These are phyloP conservation scores for Altica lythri DNA, from an alignment of 2,888 invertebrate species.

Conservation along the genomic window DNA sequence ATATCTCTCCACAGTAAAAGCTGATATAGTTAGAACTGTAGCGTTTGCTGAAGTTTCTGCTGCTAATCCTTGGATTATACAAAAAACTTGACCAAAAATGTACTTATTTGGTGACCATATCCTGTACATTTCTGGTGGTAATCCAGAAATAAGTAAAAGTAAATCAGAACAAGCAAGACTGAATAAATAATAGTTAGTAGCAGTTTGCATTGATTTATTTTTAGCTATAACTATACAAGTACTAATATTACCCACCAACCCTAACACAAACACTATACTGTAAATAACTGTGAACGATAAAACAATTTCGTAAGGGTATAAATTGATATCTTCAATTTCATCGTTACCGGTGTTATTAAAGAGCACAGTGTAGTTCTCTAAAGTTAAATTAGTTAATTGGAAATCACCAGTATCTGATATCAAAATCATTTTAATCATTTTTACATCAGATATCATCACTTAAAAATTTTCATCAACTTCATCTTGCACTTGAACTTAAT, in stretches of 20 bases:
- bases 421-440: slow-evolving; percentile 22
- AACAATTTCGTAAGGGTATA: slow-evolving; percentile 65
- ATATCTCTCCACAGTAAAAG: slow-evolving; percentile 79
- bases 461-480: no score
- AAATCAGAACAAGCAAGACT: slow-evolving; percentile 85
- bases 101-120: slow-evolving; percentile 80
- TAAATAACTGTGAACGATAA: slow-evolving; percentile 78
- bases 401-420: not conserved
- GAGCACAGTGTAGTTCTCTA: no score
- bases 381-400: no score
- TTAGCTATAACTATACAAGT: slow-evolving; percentile 88
- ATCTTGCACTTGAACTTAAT: slow-evolving; percentile 12
- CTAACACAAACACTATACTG: slow-evolving; percentile 74
- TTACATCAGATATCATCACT: no score
- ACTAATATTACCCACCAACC: slow-evolving; percentile 79
- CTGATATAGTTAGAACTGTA: slow-evolving; percentile 77
- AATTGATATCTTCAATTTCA: slow-evolving; percentile 8
- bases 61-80: slow-evolving; percentile 74
- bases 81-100: slow-evolving; percentile 78
- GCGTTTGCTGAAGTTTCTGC: slow-evolving; percentile 83
- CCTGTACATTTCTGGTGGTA: slow-evolving; percentile 81
- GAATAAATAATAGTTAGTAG: slow-evolving; percentile 82
- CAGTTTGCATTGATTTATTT: slow-evolving; percentile 84
- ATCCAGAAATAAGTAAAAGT: slow-evolving; percentile 75
- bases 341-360: not conserved